Percentiles rank a stretch among this genome's conserved stretches.
Evolutionary conservation across 92 coral and sea anemone genomes (phyloP).

Genomic region (Palythoa grandis): DNA sequence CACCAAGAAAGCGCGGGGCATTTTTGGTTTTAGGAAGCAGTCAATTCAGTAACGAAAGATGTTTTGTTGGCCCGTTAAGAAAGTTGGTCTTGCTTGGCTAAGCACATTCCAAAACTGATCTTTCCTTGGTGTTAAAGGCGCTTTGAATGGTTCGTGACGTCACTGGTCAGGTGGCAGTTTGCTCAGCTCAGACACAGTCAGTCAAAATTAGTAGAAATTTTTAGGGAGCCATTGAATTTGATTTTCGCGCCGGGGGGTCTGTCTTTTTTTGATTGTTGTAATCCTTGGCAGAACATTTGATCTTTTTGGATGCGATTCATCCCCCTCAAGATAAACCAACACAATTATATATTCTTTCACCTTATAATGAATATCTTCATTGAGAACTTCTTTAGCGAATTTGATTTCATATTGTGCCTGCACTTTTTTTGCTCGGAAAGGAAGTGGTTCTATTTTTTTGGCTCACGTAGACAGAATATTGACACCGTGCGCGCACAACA

Average conservation of each 20-base stretch:
- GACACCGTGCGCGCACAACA: constrained; percentile 27
- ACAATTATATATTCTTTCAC: neutral
- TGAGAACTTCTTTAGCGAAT: neutral
- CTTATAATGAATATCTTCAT: constrained; percentile 25
- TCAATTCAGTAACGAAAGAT: constrained; percentile 4
- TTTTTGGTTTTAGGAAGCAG: constrained; percentile 48
- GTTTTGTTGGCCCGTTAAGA: constrained; percentile 7
- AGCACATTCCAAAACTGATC: constrained; percentile 49
- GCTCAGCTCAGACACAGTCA: constrained; percentile 25
- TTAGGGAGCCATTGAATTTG: constrained; percentile 41
- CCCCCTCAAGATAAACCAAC: constrained; percentile 7
- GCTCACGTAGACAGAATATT: constrained; percentile 38
- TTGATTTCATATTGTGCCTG: constrained; percentile 6
- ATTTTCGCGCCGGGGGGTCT: constrained; percentile 69
- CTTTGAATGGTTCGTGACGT: constrained; percentile 72
- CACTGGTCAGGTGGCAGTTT: constrained; percentile 67
- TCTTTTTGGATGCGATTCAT: constrained; percentile 1
- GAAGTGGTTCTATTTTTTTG: constrained; percentile 32
- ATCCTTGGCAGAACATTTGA: constrained; percentile 16
- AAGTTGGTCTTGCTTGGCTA: constrained; percentile 37
- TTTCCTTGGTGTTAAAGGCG: constrained; percentile 30
- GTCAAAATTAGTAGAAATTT: constrained; percentile 35
- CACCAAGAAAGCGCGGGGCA: constrained; percentile 90
- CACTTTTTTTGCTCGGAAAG: constrained; percentile 8
- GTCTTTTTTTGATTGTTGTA: constrained; percentile 21